phyloP scores from a whole-genome alignment of 2,888 invertebrate species.

The Icerya purchasi region DNA sequence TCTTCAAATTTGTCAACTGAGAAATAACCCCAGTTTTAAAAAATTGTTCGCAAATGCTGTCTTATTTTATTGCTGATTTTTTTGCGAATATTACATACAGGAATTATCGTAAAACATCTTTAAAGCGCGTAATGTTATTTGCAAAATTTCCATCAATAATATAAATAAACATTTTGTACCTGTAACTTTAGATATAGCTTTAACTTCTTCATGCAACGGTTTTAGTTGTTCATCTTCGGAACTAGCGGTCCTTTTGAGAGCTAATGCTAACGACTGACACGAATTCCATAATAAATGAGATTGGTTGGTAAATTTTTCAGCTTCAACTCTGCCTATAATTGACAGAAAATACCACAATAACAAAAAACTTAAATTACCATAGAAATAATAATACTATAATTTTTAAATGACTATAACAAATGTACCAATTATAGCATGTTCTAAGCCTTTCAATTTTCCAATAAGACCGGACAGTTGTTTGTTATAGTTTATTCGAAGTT shows the following conservation, averaged over 20 bases:
- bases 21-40: too few species aligned
- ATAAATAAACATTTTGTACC: conserved; percentile 27
- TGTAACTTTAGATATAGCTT: conserved; percentile 49
- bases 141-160: conserved; percentile 11
- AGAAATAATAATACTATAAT: not conserved
- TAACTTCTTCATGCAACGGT: conserved; percentile 44
- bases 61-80: not conserved
- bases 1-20: too few species aligned
- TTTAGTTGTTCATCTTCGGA: conserved; percentile 33
- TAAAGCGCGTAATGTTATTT: not conserved
- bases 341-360: conserved; percentile 4
- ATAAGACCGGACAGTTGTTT: conserved; percentile 47
- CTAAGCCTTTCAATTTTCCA: conserved; percentile 53
- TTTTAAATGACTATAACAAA: conserved; percentile 12
- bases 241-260: conserved; percentile 7
- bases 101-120: not conserved
- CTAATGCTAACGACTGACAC: conserved; percentile 41
- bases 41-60: too few species aligned
- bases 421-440: conserved; percentile 29
- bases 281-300: conserved; percentile 87
- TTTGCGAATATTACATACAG: not conserved
- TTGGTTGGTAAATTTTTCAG: conserved; percentile 49
- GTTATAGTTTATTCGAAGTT: conserved; percentile 44
- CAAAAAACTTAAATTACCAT: conserved; percentile 13
- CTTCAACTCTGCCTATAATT: conserved; percentile 40